Conservation (phyloP, 2,888 invertebrate species). For the Pecten maximus region DNA sequence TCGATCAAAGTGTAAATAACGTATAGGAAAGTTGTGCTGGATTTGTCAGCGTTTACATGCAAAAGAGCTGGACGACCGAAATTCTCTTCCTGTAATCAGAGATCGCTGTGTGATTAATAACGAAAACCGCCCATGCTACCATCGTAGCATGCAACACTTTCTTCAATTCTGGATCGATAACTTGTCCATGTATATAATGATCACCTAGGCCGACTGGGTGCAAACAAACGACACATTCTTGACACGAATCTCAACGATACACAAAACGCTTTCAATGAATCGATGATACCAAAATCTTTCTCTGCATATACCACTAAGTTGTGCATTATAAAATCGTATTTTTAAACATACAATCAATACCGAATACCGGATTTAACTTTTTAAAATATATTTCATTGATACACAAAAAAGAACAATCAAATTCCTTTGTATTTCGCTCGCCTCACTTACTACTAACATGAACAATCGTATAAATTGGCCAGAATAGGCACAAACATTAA, state of each 20-base stretch:
- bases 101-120: not conserved
- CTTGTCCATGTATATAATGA: not conserved
- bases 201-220: not conserved
- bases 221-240: not conserved
- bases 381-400: too few relatives aligned
- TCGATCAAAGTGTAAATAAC: not conserved
- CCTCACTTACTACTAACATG: too few relatives aligned
- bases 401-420: too few relatives aligned
- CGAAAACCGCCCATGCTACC: not conserved
- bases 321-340: too few relatives aligned
- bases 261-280: not conserved
- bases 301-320: too few relatives aligned
- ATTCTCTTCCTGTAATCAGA: not conserved
- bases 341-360: too few relatives aligned
- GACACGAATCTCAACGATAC: not conserved
- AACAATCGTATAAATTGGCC: too few relatives aligned
- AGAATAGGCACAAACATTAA: too few relatives aligned
- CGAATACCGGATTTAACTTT: too few relatives aligned
- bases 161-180: not conserved
- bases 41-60: not conserved
- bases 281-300: not conserved
- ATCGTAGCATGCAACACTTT: not conserved
- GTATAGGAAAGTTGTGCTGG: not conserved
- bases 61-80: not conserved
- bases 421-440: too few relatives aligned